phyloP scores from a whole-genome alignment of 2,888 invertebrate genomes.

The Heteromurus nitidus region DNA sequence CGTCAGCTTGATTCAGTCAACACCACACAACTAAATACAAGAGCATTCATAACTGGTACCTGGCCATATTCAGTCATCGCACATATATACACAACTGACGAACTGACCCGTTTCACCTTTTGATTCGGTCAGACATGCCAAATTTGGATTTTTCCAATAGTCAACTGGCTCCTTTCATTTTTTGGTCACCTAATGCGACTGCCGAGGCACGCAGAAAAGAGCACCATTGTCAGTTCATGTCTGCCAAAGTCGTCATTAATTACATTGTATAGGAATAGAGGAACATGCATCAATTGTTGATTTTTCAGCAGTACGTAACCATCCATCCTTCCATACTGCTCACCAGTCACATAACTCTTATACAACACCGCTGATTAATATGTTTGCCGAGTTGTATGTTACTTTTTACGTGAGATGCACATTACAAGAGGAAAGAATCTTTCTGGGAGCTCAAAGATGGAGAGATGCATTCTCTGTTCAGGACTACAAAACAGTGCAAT shows the following conservation, averaged over 20 bases:
- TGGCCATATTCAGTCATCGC: conserved; percentile 61
- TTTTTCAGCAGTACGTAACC: conserved; percentile 1
- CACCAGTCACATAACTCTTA: neutral
- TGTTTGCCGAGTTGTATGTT: neutral
- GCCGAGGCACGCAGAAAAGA: neutral
- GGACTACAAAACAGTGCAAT: neutral
- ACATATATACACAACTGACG: no score
- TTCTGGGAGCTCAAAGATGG: neutral
- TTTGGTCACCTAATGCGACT: conserved; percentile 34
- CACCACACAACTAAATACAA: no score
- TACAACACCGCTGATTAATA: neutral
- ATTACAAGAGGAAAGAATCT: neutral
- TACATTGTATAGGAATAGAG: no score
- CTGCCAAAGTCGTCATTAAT: neutral
- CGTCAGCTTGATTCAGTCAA: conserved; percentile 17
- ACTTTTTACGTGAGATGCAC: neutral
- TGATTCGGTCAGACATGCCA: conserved; percentile 63
- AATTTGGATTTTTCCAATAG: conserved; percentile 64
- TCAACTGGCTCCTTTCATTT: conserved; percentile 57
- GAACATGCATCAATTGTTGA: conserved; percentile 1
- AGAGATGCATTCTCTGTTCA: neutral
- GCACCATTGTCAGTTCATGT: neutral
- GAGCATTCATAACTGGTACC: conserved; percentile 57
- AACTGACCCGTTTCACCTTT: conserved; percentile 66
- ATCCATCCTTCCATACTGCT: neutral